These are phyloP conservation scores for Harpalus rubripes DNA, from an alignment of 2,888 invertebrate genomes.

Conservation along the genomic window DNA sequence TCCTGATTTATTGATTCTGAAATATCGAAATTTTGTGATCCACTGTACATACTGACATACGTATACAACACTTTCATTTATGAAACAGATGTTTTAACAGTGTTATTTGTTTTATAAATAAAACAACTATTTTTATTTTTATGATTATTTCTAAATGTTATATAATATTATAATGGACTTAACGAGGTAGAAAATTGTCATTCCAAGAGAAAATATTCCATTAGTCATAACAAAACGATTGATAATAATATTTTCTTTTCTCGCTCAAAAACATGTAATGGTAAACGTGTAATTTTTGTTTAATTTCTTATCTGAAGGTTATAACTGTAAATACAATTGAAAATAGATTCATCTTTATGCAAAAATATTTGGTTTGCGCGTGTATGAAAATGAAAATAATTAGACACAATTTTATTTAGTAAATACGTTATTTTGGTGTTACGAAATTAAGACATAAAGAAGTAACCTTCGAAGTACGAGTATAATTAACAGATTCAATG, in stretches of 20 bases:
- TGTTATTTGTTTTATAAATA: neutral
- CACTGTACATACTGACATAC: too few species aligned
- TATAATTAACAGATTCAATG: slow-evolving; percentile 6
- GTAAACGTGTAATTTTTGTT: neutral
- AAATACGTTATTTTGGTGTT: neutral
- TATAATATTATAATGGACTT: neutral
- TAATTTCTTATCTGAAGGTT: neutral
- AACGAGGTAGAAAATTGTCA: neutral
- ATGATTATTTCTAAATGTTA: neutral
- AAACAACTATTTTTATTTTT: neutral
- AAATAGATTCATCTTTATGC: slow-evolving; percentile 3
- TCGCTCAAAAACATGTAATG: neutral
- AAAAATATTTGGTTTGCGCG: neutral
- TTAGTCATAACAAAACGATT: neutral
- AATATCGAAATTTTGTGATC: too few species aligned
- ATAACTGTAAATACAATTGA: neutral
- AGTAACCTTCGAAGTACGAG: neutral
- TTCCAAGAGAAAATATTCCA: neutral
- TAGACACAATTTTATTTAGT: neutral
- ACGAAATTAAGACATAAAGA: neutral
- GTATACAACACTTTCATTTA: neutral
- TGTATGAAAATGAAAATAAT: neutral
- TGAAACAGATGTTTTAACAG: neutral
- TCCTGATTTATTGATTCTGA: too few species aligned
- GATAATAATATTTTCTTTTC: neutral